phyloP scores from a whole-genome alignment of 2,797 vertebrate genomes.

The Helicolenus hilgendorfi region DNA sequence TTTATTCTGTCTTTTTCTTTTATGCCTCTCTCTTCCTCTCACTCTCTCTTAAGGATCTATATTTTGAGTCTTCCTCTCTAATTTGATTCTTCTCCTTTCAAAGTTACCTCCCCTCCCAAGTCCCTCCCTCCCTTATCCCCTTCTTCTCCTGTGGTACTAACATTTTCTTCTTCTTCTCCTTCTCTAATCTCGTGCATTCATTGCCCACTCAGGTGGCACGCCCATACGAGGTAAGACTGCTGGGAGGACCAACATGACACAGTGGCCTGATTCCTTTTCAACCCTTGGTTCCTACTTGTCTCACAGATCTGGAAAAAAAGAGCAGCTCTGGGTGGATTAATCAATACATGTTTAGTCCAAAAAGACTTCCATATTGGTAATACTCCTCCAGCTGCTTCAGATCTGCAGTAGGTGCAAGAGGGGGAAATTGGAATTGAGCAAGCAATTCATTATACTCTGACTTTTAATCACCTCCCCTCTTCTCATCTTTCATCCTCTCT shows the following conservation, averaged over 20 bases:
- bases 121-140: conserved; percentile 57
- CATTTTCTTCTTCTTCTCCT: conserved; percentile 90
- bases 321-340: conserved; percentile 62
- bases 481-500: conserved; percentile 60
- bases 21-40: conserved; percentile 89
- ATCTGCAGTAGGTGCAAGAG: conserved; percentile 79
- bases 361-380: conserved; percentile 64
- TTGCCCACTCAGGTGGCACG: conserved; percentile 91
- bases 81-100: conserved; percentile 74
- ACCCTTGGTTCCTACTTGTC: conserved; percentile 77
- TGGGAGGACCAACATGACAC: conserved; percentile 86
- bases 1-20: conserved; percentile 70
- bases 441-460: conserved; percentile 93
- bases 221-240: conserved; percentile 91
- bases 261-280: conserved; percentile 84
- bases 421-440: conserved; percentile 86
- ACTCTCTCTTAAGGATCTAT: conserved; percentile 66
- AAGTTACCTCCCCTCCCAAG: conserved; percentile 59
- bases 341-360: conserved; percentile 65
- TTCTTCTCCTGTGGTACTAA: conserved; percentile 85
- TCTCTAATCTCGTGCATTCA: conserved; percentile 91
- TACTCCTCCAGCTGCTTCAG: conserved; percentile 70
- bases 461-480: conserved; percentile 86
- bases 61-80: conserved; percentile 74
- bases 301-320: conserved; percentile 68